Evolutionary conservation across 2,797 vertebrate species (phyloP).

Genomic region (Syncerus caffer): DNA sequence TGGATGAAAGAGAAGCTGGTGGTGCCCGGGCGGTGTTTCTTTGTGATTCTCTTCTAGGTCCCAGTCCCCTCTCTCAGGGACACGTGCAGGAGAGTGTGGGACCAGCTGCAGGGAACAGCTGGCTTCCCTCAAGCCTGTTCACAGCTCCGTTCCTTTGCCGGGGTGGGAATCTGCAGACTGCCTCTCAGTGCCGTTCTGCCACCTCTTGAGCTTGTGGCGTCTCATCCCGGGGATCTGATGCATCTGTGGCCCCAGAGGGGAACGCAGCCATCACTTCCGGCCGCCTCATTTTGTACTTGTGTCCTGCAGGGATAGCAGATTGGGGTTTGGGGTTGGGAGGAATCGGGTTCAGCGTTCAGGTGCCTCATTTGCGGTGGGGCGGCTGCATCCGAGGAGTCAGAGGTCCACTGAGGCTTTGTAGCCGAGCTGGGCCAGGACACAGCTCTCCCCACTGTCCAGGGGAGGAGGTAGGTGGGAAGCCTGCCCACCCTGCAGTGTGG

Average conservation of each 20-base stretch:
- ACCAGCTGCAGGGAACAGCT: background rate
- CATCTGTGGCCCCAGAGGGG: background rate
- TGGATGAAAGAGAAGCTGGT: background rate
- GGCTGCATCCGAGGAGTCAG: accelerated
- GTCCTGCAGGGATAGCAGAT: background rate
- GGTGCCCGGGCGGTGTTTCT: background rate
- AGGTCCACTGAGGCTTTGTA: background rate
- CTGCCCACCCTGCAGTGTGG: background rate
- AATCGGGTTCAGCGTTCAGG: background rate
- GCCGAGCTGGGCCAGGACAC: no score
- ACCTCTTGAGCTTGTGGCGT: no score
- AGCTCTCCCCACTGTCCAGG: background rate
- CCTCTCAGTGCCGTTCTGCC: background rate
- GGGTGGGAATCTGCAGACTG: background rate
- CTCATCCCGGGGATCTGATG: background rate
- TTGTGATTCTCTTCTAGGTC: background rate
- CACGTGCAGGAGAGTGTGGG: accelerated
- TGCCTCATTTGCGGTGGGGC: background rate
- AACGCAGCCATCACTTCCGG: background rate
- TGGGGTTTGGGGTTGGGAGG: background rate
- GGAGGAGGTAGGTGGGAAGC: accelerated
- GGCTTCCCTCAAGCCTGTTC: background rate
- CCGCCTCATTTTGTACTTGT: background rate
- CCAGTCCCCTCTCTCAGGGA: accelerated
- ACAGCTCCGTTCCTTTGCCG: accelerated